Evolutionary conservation across 2,113 vertebrate genomes (phyloP).

Genomic region (Corvus moneduloides): DNA sequence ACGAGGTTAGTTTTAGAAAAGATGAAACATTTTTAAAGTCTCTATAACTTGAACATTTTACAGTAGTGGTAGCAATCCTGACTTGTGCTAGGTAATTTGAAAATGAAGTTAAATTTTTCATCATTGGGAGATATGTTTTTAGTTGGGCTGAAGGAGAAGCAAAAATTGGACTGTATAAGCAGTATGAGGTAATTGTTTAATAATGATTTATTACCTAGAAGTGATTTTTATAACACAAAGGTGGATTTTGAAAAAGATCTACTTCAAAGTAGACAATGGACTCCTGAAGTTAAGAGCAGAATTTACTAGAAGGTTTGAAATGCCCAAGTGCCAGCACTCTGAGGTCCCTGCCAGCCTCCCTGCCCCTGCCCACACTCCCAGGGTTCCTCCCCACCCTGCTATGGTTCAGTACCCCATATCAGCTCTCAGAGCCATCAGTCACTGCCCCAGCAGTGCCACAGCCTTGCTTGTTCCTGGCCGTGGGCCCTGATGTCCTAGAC

Average conservation of each 20-base stretch:
- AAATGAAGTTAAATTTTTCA: neutral
- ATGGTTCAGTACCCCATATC: neutral
- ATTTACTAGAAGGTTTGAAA: neutral
- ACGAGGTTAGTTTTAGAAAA: neutral
- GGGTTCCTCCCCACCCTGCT: neutral
- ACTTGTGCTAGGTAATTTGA: neutral
- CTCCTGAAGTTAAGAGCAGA: neutral
- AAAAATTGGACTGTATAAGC: neutral
- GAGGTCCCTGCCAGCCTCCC: neutral
- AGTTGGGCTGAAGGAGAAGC: neutral
- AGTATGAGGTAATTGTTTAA: neutral
- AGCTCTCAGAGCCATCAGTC: neutral
- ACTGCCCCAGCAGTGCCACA: rapidly evolving
- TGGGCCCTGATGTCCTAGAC: neutral
- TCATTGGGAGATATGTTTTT: neutral
- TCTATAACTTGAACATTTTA: neutral
- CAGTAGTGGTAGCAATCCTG: neutral
- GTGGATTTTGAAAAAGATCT: neutral
- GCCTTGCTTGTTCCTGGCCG: neutral
- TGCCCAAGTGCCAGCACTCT: neutral
- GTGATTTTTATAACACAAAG: neutral
- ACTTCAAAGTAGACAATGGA: neutral
- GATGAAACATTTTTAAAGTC: neutral
- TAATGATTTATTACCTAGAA: neutral
- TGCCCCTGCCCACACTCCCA: neutral